Evolutionary conservation across 2,797 vertebrate species (phyloP).

Genomic region (Chaetodon trifasciatus): DNA sequence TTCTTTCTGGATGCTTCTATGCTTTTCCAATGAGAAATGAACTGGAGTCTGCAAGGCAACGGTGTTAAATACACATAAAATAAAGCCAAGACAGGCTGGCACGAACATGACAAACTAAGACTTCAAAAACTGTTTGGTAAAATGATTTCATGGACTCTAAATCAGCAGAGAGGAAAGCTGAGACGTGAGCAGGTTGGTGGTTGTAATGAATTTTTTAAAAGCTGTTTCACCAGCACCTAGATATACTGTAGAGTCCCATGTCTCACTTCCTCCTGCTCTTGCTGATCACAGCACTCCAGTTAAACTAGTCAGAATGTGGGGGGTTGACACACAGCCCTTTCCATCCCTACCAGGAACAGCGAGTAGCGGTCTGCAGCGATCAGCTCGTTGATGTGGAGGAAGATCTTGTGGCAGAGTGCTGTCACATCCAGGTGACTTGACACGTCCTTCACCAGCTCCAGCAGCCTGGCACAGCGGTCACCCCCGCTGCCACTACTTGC

Average conservation of each 20-base stretch:
- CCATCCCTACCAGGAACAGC: slow-evolving; percentile 90
- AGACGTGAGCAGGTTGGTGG: background rate
- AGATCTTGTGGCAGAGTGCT: slow-evolving; percentile 97
- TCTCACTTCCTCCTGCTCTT: background rate
- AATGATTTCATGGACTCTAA: background rate
- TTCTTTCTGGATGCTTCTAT: background rate
- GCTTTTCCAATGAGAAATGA: background rate
- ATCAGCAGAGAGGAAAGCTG: background rate
- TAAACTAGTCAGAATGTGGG: background rate
- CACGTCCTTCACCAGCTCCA: slow-evolving; percentile 97
- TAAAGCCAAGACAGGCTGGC: background rate
- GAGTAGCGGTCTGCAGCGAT: slow-evolving; percentile 96
- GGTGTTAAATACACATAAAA: background rate
- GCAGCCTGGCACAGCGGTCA: slow-evolving; percentile 92
- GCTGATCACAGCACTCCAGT: background rate
- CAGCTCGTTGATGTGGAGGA: slow-evolving; percentile 96
- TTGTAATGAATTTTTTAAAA: background rate
- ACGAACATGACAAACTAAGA: background rate
- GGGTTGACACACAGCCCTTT: background rate
- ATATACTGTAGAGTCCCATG: background rate
- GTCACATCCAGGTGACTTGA: slow-evolving; percentile 97
- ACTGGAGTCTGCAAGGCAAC: background rate
- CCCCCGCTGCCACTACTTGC: slow-evolving; percentile 34
- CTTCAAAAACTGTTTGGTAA: background rate
- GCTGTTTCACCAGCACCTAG: background rate